Percentiles rank a stretch among this genome's conserved stretches.
Conservation (phyloP, 1,140 invertebrate species). For the Zelostemma sp. region DNA sequence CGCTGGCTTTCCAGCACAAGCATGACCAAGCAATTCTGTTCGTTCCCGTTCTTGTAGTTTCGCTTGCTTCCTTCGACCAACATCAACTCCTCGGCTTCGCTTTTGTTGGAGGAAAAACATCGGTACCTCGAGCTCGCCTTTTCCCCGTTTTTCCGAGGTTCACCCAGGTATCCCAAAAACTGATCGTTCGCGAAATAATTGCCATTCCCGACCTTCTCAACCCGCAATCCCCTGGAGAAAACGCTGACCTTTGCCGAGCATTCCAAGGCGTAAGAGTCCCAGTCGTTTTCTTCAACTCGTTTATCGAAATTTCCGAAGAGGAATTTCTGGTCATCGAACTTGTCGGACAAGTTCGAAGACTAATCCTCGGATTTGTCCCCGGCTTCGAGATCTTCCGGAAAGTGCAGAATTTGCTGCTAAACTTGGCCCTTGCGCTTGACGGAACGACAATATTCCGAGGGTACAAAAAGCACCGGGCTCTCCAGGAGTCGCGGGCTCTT, state of each 20-base stretch:
- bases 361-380: conserved; percentile 43
- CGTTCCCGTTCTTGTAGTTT: not conserved
- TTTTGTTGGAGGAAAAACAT: conserved; percentile 59
- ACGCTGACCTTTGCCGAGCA: too few relatives aligned
- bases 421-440: conserved; percentile 61
- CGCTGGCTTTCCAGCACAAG: conserved; percentile 43
- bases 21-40: conserved; percentile 30
- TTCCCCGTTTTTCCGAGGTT: conserved; percentile 21
- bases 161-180: conserved; percentile 59
- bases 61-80: conserved; percentile 16
- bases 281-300: conserved; percentile 33
- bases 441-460: conserved; percentile 73
- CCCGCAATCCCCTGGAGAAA: too few relatives aligned
- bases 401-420: conserved; percentile 74
- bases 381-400: conserved; percentile 53
- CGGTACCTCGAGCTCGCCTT: conserved; percentile 31
- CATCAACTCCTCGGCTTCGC: conserved; percentile 47
- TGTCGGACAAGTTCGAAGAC: conserved; percentile 60
- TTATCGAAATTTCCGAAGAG: conserved; percentile 63
- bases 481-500: conserved; percentile 27
- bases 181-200: conserved; percentile 66
- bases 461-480: conserved; percentile 72
- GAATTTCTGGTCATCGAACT: conserved; percentile 64
- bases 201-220: conserved; percentile 13
- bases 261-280: conserved; percentile 28